These are phyloP conservation scores for Drosophila macrospina DNA, from an alignment of 2,888 invertebrate species.

Conservation along the genomic window DNA sequence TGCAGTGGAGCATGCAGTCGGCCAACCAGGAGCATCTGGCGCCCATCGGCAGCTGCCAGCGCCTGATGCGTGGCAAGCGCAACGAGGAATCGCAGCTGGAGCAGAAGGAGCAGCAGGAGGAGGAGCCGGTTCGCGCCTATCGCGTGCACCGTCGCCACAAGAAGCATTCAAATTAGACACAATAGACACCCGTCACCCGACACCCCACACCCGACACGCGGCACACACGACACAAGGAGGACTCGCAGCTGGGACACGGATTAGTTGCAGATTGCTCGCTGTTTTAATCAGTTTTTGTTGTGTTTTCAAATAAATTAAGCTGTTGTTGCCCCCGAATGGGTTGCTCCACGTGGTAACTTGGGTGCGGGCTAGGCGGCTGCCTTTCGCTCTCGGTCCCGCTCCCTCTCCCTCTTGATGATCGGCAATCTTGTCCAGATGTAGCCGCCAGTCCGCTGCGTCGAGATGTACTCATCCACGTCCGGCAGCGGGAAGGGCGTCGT, in stretches of 20 bases:
- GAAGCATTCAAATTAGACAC: not conserved
- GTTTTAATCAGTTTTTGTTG: not conserved
- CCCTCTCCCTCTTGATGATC: slow-evolving; percentile 64
- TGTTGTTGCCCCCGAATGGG: slow-evolving; percentile 11
- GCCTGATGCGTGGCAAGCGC: slow-evolving; percentile 1
- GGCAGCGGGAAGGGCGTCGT: slow-evolving; percentile 91
- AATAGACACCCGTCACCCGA: too few species aligned
- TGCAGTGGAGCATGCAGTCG: slow-evolving; percentile 14
- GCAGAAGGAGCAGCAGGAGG: slow-evolving; percentile 8
- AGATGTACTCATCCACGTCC: slow-evolving; percentile 85
- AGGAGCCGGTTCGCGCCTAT: slow-evolving; percentile 17
- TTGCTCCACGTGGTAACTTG: not conserved
- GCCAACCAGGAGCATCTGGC: slow-evolving; percentile 23
- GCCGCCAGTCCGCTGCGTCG: slow-evolving; percentile 85
- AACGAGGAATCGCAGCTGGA: not conserved
- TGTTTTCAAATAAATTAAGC: not conserved
- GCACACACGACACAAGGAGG: not conserved
- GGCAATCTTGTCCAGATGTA: slow-evolving; percentile 89
- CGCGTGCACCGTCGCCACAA: not conserved
- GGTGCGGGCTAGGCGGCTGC: slow-evolving; percentile 39
- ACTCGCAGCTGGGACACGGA: not conserved
- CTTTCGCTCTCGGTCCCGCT: slow-evolving; percentile 19
- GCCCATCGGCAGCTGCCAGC: not conserved
- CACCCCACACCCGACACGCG: too few species aligned
- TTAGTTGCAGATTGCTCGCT: not conserved